Percentiles rank a stretch among this genome's conserved stretches.
phyloP scores from a whole-genome alignment of 2,797 vertebrate genomes.

The Lates japonicus region DNA sequence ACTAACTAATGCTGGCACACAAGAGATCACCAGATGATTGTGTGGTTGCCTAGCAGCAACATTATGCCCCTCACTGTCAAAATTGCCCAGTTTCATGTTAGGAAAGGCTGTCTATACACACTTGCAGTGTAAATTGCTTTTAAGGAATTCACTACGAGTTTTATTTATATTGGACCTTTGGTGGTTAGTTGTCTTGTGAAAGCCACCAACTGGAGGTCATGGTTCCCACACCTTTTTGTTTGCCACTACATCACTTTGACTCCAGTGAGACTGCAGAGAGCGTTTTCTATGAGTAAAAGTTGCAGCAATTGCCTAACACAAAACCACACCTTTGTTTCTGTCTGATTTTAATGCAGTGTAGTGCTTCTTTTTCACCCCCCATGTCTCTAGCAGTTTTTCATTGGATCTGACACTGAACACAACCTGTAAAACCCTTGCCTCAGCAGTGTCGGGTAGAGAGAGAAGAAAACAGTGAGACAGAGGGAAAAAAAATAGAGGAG shows the following conservation, averaged over 20 bases:
- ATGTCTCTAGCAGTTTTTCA: conserved; percentile 71
- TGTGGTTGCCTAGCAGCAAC: conserved; percentile 37
- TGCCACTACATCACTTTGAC: conserved; percentile 44
- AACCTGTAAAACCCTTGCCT: conserved; percentile 73
- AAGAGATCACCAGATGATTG: conserved; percentile 31
- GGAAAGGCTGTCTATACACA: background rate
- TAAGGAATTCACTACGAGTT: conserved; percentile 22
- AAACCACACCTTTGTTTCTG: conserved; percentile 63
- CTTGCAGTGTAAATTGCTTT: background rate
- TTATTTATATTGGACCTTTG: conserved; percentile 32
- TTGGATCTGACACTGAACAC: conserved; percentile 69
- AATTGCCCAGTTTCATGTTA: background rate
- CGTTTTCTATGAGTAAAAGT: conserved; percentile 38
- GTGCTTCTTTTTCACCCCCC: conserved; percentile 47
- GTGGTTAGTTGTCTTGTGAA: conserved; percentile 39
- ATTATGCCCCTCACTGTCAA: background rate
- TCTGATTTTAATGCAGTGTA: conserved; percentile 64
- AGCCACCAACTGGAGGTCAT: conserved; percentile 30
- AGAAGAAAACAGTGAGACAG: conserved; percentile 13
- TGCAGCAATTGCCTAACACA: conserved; percentile 42
- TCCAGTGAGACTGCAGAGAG: conserved; percentile 19
- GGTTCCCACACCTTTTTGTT: conserved; percentile 44
- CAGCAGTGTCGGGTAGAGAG: conserved; percentile 58
- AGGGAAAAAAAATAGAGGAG: conserved; percentile 20
- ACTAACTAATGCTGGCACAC: conserved; percentile 15